These are phyloP conservation scores for Osmerus mordax DNA, from an alignment of 2,113 vertebrate species.

Conservation along the genomic window DNA sequence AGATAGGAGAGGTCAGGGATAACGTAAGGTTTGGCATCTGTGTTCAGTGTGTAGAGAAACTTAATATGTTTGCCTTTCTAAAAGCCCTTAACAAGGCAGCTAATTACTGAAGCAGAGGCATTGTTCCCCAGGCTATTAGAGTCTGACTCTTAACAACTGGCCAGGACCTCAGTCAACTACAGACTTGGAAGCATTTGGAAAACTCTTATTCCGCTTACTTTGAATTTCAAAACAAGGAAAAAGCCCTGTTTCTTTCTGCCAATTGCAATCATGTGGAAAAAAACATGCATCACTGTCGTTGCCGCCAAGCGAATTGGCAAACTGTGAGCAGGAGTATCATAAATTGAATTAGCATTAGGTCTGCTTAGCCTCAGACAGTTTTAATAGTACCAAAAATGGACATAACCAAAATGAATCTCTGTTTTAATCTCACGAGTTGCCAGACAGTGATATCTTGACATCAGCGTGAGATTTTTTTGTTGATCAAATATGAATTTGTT, in stretches of 20 bases:
- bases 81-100: slow-evolving; percentile 27
- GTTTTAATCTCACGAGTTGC: slow-evolving; percentile 61
- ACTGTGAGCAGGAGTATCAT: slow-evolving; percentile 43
- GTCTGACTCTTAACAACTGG: slow-evolving; percentile 28
- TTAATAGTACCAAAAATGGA: slow-evolving; percentile 71
- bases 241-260: slow-evolving; percentile 48
- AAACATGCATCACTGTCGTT: slow-evolving; percentile 38
- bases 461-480: slow-evolving; percentile 36
- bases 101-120: slow-evolving; percentile 40
- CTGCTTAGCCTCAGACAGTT: slow-evolving; percentile 40
- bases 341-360: slow-evolving; percentile 64
- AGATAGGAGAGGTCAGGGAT: not conserved
- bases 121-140: slow-evolving; percentile 29
- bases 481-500: slow-evolving; percentile 39
- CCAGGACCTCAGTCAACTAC: slow-evolving; percentile 38
- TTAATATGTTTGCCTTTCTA: not conserved
- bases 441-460: slow-evolving; percentile 50
- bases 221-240: slow-evolving; percentile 49
- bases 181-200: slow-evolving; percentile 46
- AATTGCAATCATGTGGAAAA: slow-evolving; percentile 55
- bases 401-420: slow-evolving; percentile 53
- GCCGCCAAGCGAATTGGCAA: slow-evolving; percentile 60
- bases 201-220: slow-evolving; percentile 32
- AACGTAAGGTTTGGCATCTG: not conserved
- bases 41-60: not conserved